Evolutionary conservation across 2,888 invertebrate species (phyloP).

Genomic region (Leuctra nigra): DNA sequence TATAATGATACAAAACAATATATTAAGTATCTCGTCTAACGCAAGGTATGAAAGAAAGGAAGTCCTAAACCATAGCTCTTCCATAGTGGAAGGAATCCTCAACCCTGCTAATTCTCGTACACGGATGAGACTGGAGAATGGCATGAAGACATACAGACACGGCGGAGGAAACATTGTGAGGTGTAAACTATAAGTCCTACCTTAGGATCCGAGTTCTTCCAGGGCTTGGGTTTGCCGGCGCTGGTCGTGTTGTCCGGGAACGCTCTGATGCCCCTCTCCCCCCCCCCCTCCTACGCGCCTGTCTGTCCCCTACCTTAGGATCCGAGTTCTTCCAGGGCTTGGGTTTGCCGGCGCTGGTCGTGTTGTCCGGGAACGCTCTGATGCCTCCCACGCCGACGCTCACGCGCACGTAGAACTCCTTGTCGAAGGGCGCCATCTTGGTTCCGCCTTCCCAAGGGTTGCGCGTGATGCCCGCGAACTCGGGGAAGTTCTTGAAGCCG

Average conservation of each 20-base stretch:
- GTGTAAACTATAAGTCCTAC: too few relatives aligned
- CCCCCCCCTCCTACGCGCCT: conserved; percentile 32
- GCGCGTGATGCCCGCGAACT: conserved; percentile 20
- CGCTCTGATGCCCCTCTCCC: conserved; percentile 34
- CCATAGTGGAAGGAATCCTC: too few relatives aligned
- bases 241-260: conserved; percentile 33
- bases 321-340: conserved; percentile 28
- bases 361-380: conserved; percentile 33
- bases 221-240: conserved; percentile 25
- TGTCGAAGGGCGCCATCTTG: conserved; percentile 65
- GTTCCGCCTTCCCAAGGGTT: conserved; percentile 51
- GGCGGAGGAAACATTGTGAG: too few relatives aligned
- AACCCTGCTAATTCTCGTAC: too few relatives aligned
- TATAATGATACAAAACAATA: too few relatives aligned
- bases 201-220: conserved; percentile 26
- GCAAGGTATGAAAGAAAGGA: too few relatives aligned
- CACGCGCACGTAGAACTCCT: conserved; percentile 41
- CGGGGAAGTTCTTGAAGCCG: conserved; percentile 38
- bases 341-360: conserved; percentile 24
- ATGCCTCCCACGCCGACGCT: conserved; percentile 35
- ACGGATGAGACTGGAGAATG: too few relatives aligned
- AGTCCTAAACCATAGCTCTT: too few relatives aligned
- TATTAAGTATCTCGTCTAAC: too few relatives aligned
- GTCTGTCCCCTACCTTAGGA: too few relatives aligned
- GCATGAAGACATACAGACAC: too few relatives aligned